Percentiles rank a stretch among this genome's conserved stretches.
Evolutionary conservation across 2,113 vertebrate species (phyloP).

Genomic region (Hippocampus barbouri): DNA sequence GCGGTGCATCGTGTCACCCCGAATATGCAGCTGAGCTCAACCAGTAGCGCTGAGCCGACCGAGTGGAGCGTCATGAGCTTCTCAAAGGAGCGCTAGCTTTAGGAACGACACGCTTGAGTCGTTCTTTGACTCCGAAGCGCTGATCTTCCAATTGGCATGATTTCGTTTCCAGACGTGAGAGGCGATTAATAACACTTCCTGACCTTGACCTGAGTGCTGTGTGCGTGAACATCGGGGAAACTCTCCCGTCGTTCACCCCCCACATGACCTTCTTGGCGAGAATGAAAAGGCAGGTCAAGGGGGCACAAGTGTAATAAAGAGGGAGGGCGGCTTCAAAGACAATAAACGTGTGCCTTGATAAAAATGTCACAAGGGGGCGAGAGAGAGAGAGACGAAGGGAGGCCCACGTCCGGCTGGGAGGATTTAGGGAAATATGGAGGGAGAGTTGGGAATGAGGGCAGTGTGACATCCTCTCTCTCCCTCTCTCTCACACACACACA

Average conservation of each 20-base stretch:
- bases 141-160: no score
- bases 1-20: no score
- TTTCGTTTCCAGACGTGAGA: no score
- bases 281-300: conserved; percentile 9
- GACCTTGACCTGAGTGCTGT: not conserved
- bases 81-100: no score
- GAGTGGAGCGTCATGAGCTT: no score
- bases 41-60: no score
- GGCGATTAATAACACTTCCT: not conserved
- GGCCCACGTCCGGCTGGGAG: conserved; percentile 26
- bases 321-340: conserved; percentile 22
- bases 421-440: conserved; percentile 51
- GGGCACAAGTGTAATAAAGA: conserved; percentile 14
- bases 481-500: conserved; percentile 8
- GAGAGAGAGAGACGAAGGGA: conserved; percentile 13
- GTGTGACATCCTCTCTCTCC: conserved; percentile 34
- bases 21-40: no score
- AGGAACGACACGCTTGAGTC: no score
- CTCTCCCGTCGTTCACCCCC: not conserved
- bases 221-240: not conserved
- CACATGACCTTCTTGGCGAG: not conserved
- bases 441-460: conserved; percentile 56
- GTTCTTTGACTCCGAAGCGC: no score
- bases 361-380: conserved; percentile 30
- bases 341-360: conserved; percentile 43